phyloP scores from a whole-genome alignment of 2,888 invertebrate species.

The Caenorhabditis afra region DNA sequence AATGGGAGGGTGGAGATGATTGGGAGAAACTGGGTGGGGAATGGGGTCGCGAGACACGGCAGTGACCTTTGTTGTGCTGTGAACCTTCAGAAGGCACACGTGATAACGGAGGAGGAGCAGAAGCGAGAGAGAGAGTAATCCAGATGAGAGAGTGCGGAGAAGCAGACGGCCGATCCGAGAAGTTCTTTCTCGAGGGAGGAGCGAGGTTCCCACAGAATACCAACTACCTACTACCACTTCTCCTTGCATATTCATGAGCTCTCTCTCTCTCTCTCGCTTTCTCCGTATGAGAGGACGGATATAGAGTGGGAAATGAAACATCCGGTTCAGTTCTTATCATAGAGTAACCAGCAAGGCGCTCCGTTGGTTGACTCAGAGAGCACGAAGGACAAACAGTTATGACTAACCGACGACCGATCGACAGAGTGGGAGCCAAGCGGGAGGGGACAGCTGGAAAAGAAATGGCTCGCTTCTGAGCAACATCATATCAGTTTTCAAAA shows the following conservation, averaged over 20 bases:
- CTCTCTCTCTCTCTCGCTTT: neutral
- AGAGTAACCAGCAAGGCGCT: conserved; percentile 11
- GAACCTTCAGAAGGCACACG: conserved; percentile 43
- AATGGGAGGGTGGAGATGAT: neutral
- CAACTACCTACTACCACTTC: conserved; percentile 12
- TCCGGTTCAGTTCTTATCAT: conserved; percentile 24
- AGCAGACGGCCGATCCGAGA: conserved; percentile 2
- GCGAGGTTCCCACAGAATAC: conserved; percentile 15
- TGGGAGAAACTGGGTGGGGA: neutral
- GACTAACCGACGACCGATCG: conserved; percentile 30
- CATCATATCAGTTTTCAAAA: conserved; percentile 15
- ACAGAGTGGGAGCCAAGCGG: neutral
- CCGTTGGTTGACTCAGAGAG: conserved; percentile 40
- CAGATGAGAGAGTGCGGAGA: conserved; percentile 8
- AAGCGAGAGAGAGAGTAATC: conserved; percentile 35
- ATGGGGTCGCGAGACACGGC: conserved; percentile 16
- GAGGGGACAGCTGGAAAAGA: neutral
- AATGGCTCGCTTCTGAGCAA: neutral
- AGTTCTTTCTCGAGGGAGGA: neutral
- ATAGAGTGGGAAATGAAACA: neutral
- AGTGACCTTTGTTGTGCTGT: conserved; percentile 42
- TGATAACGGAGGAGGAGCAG: conserved; percentile 29
- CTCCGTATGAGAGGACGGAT: neutral
- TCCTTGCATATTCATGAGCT: conserved; percentile 41
- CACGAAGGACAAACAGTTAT: conserved; percentile 40